Base-by-base conservation (phyloP, 2,797 vertebrate species). In the Picus viridis region DNA sequence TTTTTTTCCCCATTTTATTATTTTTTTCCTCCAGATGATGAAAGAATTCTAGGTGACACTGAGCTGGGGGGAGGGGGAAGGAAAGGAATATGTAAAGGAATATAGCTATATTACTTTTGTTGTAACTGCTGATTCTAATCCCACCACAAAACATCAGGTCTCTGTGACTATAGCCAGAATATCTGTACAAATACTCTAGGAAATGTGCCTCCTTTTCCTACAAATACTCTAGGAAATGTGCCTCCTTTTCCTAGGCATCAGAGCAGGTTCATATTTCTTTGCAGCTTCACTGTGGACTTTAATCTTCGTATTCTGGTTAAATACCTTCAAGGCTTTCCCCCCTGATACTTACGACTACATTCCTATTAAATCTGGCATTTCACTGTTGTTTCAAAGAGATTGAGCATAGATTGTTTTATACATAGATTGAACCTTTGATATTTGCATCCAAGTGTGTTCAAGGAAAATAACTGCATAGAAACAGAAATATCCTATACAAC, bases 331-430 rank as follows among this genome's bases (percentile, higher is more conserved):
- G 93, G 47, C 54, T 91, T 90, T 91, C 45, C 32, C 49, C 32
- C 59, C 7, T 72, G n/a, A 36, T 90, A 70, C 49, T 91, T 84
- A 61, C 8, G 53, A 86, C 56, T 78, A 34, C 2, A 4, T 86
- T 93, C 64, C 78, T 90, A 95, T 96, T 92, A 94, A 94, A 86
- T 91, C 62, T 96, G 94, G 41, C 81, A 94, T 97, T 94, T 95
- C 43, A 65, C 57, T 88, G 41, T 75, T 84, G 39, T 80, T 94
- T 93, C 82, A 77, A 83, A 92, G 72, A 90, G 29, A 75, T 64
- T 79, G 81, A 95, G 82, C 90, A 75, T 41, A 89, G 64, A 53
- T 34, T 85, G 57, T 87, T 49, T 87, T 54, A 68, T 62, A 75
- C 59, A 19, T 29, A 34, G 30, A 36, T 76, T 95, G 92, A 90